phyloP scores from a whole-genome alignment of 2,797 vertebrate species.

The Petrocephalus sullivani region DNA sequence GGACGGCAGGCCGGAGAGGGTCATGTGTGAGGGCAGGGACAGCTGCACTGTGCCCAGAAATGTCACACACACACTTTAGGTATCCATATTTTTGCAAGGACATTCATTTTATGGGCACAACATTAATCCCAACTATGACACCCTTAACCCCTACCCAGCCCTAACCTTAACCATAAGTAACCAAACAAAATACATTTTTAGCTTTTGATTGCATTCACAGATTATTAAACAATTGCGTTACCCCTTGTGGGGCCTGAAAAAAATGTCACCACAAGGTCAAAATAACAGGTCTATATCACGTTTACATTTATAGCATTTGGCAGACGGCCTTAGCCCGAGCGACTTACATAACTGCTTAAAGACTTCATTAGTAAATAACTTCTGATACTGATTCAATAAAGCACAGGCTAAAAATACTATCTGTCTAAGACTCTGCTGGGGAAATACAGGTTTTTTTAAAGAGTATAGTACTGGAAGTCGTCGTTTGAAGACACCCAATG shows the following conservation, averaged over 20 bases:
- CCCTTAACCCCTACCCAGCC: background rate
- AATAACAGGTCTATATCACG: background rate
- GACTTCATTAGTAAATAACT: too few species aligned
- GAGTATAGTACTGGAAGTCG: too few species aligned
- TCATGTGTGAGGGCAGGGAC: conserved; percentile 72
- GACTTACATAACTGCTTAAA: too few species aligned
- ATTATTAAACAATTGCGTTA: too few species aligned
- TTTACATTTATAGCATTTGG: background rate
- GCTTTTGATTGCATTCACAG: background rate
- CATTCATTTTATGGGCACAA: background rate
- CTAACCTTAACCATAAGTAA: background rate
- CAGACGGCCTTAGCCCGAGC: too few species aligned
- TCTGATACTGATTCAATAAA: too few species aligned
- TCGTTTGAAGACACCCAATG: too few species aligned
- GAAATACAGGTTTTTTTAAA: too few species aligned
- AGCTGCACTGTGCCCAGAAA: conserved; percentile 70
- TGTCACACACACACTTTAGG: background rate
- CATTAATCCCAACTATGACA: background rate
- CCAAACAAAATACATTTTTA: background rate
- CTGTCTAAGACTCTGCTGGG: too few species aligned
- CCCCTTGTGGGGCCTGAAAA: too few species aligned
- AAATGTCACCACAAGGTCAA: too few species aligned
- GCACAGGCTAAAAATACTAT: too few species aligned
- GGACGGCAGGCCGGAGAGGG: conserved; percentile 67
- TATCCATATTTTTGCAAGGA: background rate